Percentiles rank a stretch among this genome's conserved stretches.
These are phyloP conservation scores for Pedionomus torquatus DNA, from an alignment of 2,113 vertebrate genomes.

Conservation along the genomic window DNA sequence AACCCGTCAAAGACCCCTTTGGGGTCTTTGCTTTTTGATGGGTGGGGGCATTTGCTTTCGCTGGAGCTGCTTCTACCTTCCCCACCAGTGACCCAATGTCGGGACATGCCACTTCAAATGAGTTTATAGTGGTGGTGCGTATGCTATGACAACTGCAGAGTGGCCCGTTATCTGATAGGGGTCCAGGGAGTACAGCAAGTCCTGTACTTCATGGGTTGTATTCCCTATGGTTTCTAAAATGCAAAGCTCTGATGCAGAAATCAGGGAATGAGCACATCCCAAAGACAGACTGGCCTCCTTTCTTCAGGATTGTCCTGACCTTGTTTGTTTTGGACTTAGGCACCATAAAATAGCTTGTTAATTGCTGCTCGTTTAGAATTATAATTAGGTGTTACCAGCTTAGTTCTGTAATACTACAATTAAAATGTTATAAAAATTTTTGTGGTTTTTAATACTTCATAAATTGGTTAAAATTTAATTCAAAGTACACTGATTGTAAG, in stretches of 20 bases:
- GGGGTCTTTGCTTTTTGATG: not conserved
- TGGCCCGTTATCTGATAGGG: not conserved
- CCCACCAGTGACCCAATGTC: not conserved
- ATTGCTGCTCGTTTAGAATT: slow-evolving; percentile 54
- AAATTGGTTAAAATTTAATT: slow-evolving; percentile 67
- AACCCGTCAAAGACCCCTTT: not conserved
- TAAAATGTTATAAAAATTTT: slow-evolving; percentile 47
- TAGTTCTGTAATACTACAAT: slow-evolving; percentile 49
- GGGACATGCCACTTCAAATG: not conserved
- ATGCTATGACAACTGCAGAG: not conserved
- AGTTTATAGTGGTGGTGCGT: not conserved
- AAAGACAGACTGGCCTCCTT: not conserved
- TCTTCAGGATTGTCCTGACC: slow-evolving; percentile 12
- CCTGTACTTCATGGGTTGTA: not conserved
- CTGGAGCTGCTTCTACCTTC: not conserved
- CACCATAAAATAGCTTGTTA: slow-evolving; percentile 51
- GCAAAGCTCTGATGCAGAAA: not conserved
- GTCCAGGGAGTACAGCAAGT: not conserved
- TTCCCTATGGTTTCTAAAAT: not conserved
- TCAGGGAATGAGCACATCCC: not conserved
- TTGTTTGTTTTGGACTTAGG: slow-evolving; percentile 38
- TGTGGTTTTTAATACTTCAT: slow-evolving; percentile 62
- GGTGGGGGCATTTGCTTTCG: not conserved
- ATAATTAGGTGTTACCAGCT: slow-evolving; percentile 54
- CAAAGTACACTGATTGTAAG: slow-evolving; percentile 24